Base-by-base conservation (phyloP, 2,888 invertebrate species). In the Agrochola macilenta region DNA sequence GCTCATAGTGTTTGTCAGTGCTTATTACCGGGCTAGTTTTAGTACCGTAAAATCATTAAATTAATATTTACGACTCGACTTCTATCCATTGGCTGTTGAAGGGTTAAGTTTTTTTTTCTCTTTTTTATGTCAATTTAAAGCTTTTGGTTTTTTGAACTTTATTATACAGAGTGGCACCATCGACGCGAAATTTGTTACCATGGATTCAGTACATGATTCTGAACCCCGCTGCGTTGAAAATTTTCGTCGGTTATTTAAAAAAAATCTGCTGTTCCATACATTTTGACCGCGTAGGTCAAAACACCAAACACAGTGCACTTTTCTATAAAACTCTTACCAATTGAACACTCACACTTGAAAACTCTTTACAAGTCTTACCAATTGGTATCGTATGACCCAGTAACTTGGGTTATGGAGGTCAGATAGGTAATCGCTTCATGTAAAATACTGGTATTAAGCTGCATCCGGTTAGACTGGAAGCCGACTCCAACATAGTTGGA, bases 1-100 rank as follows among this genome's bases (percentile, higher is more conserved):
- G 46, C 30, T 26, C 63, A 65, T 69, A 74, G 35, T 49, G 54
- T 76, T 83, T 78, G 88, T 72, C 83, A 76, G 63, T 26, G 43
- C n/a, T 69, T 74, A 70, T 79, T 78, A 35, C 0, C 2, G 14
- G 35, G 4, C 0, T 46, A 65, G 4, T 74, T 85, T 87, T 87
- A 87, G 20, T 54, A 23, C 76, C 87, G 73, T 83, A 76, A 87
- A 87, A 83, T 75, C 77, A 83, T 81, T 71, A 69, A 60, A 54
- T 77, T 80, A 76, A 79, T 71, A 71, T 80, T 76, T 66, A 84
- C 69, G 69, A 73, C 52, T 69, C 58, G 20, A 54, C 30, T 63
- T 26, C 79, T 35, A 83, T 76, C 74, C 52, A 74, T 77, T 68
- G 71, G 17, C 68, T 71, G 52, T 74, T 75, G 39, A 74, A 74